Evolutionary conservation across 1,140 invertebrate species (phyloP), one percentile per base, ranked within the genome.

Genomic region (Dreissena polymorpha): DNA sequence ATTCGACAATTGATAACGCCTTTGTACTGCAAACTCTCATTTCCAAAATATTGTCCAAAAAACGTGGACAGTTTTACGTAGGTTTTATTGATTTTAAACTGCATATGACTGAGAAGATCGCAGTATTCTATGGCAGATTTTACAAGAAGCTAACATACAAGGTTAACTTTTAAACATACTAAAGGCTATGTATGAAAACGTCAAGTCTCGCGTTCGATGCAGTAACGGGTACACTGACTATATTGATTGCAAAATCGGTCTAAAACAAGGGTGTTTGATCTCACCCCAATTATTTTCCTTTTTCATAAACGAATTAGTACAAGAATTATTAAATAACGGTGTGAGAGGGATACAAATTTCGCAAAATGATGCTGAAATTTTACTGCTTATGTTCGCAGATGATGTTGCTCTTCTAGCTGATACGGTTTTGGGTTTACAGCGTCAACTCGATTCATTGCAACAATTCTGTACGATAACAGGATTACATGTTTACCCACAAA

Each of bases 1-100:
- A 69, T 69, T 83, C 70, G 0, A 83, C 80, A 21, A 83, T 63
- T 13, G 81, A 83, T 29, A 83, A 76, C 76, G 72, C 65, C n/a
- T 83, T 83, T 21, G 53, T 71, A 25, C 21, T 83, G 2, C 18
- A 21, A 29, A 60, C 64, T n/a, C 50, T 83, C 25, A 71, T 83
- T 75, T 70, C 27, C 29, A 83, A 83, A 69, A 67, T 74, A 60
- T 69, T 82, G 68, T 74, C 77, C n/a, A 71, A 80, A 39, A 69
- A 69, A 70, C 18, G 76, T 10, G 76, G 67, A 21, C 49, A 68
- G 18, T 6, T 69, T 18, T 79, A 80, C 27, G 27, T 67, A 50
- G 69, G 55, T 13, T 70, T 57, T 16, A 69, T 79, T 80, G 2
- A 39, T 39, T 39, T 39, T 39, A 39, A 39, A 39, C 39, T n/a